Base-by-base conservation (phyloP, 1,140 invertebrate genomes). In the Potamilus streckersoni region DNA sequence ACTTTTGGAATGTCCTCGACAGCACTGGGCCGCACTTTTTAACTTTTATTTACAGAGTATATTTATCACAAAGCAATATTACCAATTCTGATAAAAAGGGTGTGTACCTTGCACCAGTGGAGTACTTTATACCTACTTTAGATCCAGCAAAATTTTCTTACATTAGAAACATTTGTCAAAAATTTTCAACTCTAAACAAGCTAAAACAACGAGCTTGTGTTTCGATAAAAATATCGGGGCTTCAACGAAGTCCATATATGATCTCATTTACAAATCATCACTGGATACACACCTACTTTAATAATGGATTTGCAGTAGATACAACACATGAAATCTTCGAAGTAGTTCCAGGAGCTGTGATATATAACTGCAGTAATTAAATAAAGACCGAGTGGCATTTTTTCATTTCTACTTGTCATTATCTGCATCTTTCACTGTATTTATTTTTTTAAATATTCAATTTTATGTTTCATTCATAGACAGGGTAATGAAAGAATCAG, bases 11-110 rank as follows among this genome's bases (percentile, higher is more conserved):
- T 63, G 73, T 82, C 15, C 71, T 86, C 31, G 83, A 86, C 74
- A 82, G 81, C 58, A 87, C 86, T 49, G 86, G 86, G 4, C 86
- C 86, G 17, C 82, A 85, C 69, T 85, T 84, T 74, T 56, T 85
- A 0, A 84, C 86, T 15, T 69, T 76, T 15, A 60, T 79, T 2
- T 86, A 80, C 49, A 60, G 78, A 49, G 55, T 80, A 19, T 87
- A 85, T 72, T 2, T 17, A 23, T 69, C 58, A 49, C 6, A 49
- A 49, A 49, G 38, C 5, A 49, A 49, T 3, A 71, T 59, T 58
- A 31, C 74, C n/a, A 23, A 57, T 6, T 56, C 69, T 17, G 63
- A 71, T 64, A 71, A 71, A n/a, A 62, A 82, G 49, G 78, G 78
- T 1, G 68, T 78, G 11, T 84, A 82, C 74, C 71, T 86, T 14